A percentile compares a stretch with the other conserved stretches of the same genome.
These are phyloP conservation scores for Neolamprologus caudopunctatus DNA, from an alignment of 2,113 vertebrate genomes.

Conservation along the genomic window DNA sequence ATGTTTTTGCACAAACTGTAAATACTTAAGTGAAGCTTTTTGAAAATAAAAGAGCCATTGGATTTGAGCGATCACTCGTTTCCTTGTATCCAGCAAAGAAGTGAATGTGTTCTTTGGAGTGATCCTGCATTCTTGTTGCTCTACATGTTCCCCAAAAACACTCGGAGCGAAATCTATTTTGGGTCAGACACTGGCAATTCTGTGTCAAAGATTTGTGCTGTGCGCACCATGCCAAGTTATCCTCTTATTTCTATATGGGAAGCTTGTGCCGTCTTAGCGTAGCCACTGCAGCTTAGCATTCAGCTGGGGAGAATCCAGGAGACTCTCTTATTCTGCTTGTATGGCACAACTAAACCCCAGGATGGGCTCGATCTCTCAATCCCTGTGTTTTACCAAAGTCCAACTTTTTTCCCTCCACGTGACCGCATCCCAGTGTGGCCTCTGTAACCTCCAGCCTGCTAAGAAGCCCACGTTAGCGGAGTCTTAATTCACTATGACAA, in stretches of 20 bases:
- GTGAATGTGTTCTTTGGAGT: not conserved
- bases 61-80: conserved; percentile 54
- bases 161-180: conserved; percentile 1
- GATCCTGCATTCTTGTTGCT: not conserved
- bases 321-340: conserved; percentile 21
- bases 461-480: conserved; percentile 19
- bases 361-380: conserved; percentile 2
- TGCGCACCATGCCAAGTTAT: conserved; percentile 20
- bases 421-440: conserved; percentile 35
- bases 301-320: conserved; percentile 43
- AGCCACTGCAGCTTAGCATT: conserved; percentile 35
- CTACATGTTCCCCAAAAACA: not conserved
- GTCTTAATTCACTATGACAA: conserved; percentile 43
- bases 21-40: conserved; percentile 76
- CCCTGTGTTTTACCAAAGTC: conserved; percentile 7
- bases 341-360: conserved; percentile 27
- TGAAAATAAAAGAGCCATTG: conserved; percentile 77
- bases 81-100: not conserved
- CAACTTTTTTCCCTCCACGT: not conserved
- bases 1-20: conserved; percentile 83
- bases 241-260: conserved; percentile 37
- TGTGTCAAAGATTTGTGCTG: conserved; percentile 30
- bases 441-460: conserved; percentile 10
- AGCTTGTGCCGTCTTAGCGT: conserved; percentile 22
- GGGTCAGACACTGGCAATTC: conserved; percentile 29